Base-by-base conservation (phyloP, 2,113 vertebrate genomes). In the Corythaeola cristata region DNA sequence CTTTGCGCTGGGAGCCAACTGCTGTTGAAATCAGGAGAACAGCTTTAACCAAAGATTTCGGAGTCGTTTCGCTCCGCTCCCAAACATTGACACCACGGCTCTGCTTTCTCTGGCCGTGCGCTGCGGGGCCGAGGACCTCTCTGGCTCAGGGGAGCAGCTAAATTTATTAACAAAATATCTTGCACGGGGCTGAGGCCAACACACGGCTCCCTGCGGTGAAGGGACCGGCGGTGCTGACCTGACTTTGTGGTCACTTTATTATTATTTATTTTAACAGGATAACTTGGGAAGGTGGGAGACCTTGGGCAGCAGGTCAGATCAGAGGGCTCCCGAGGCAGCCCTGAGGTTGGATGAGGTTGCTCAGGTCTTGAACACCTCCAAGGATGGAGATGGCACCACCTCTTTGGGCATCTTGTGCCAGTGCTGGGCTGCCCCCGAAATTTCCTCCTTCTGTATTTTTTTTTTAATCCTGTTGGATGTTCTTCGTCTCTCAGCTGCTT, bases 181-280 rank as follows among this genome's bases (percentile, higher is more conserved):
- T 1, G 0, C 2, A 5, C 35, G 90, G 83, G 62, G 62, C 67
- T 69, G 80, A 69, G 76, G 83, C 59, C 89, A 68, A 85, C 59
- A 63, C 0, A 0, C 66, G 68, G 49, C 62, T 85, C 75, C 11
- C 62, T 60, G 39, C 39, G 39, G 53, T 78, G 72, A 37, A 75
- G 17, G 27, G 62, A 33, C 35, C 0, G 0, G 20, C 37, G 0
- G 1, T 1, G 2, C 85, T 3, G 30, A 45, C 56, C 72, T 2
- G 1, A 18, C 35, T 60, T 60, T 0, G 1, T 50, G 32, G 47
- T 52, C n/a, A 9, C 6, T 13, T 72, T 30, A 28, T 47, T 81
- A 33, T 56, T 45, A 17, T n/a, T 76, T 83, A n/a, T 88, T 85
- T 85, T 50, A 75, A 60, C 24, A 71, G 28, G 7, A 5, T 9